Conservation (phyloP, 2,888 invertebrate species). For the Plutella xylostella region DNA sequence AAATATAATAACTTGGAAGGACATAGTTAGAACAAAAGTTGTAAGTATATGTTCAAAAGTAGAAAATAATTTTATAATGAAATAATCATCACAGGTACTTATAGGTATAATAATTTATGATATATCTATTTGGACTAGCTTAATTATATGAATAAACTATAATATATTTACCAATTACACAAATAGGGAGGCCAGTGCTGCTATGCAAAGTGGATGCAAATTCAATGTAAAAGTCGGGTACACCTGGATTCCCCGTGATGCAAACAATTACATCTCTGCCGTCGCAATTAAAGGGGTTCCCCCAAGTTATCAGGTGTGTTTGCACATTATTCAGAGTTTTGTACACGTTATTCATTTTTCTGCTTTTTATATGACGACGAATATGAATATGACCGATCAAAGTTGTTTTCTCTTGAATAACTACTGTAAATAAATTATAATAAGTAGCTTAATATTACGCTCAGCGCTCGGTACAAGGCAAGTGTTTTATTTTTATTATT, state of each 20-base stretch:
- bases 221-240: slow-evolving; percentile 82
- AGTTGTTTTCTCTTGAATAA: too few species aligned
- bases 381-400: too few species aligned
- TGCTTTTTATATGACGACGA: too few species aligned
- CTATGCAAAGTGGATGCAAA: slow-evolving; percentile 77
- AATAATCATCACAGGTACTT: neutral
- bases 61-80: too few species aligned
- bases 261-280: slow-evolving; percentile 77
- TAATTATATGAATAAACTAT: too few species aligned
- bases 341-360: slow-evolving; percentile 1
- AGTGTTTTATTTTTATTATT: too few species aligned
- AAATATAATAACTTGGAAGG: too few species aligned
- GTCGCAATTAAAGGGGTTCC: slow-evolving; percentile 71
- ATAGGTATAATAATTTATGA: neutral
- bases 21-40: too few species aligned
- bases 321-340: slow-evolving; percentile 72
- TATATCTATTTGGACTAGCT: neutral
- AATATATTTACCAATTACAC: slow-evolving; percentile 76
- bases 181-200: slow-evolving; percentile 76
- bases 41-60: too few species aligned
- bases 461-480: too few species aligned
- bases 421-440: too few species aligned
- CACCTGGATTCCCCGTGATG: slow-evolving; percentile 91
- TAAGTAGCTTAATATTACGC: too few species aligned
- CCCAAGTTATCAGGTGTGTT: slow-evolving; percentile 80